Conservation (phyloP, 2,888 invertebrate genomes). For the Hirtodrosophila cameraria region DNA sequence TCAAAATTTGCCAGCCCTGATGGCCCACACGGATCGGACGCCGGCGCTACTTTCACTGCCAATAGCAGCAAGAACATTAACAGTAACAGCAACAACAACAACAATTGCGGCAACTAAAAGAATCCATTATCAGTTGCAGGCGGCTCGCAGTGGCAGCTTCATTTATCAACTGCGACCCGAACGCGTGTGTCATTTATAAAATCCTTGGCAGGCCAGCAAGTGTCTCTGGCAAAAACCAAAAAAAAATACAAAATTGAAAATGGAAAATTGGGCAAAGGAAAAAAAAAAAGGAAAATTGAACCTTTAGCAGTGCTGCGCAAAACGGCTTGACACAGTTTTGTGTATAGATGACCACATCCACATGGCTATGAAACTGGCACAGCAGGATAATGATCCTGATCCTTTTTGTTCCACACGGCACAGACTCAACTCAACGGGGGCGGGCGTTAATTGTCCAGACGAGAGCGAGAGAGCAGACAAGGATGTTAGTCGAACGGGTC, state of each 20-base stretch:
- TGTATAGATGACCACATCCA: constrained; percentile 55
- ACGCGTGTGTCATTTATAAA: constrained; percentile 70
- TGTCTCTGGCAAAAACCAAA: constrained; percentile 34
- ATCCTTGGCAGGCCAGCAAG: constrained; percentile 44
- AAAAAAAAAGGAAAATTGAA: constrained; percentile 2
- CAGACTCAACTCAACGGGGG: constrained; percentile 65
- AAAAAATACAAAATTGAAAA: neutral
- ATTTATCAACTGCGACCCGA: constrained; percentile 62
- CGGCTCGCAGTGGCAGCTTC: constrained; percentile 52
- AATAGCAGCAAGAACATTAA: constrained; percentile 14
- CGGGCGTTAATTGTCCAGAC: constrained; percentile 56
- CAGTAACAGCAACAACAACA: constrained; percentile 1
- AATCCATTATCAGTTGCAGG: constrained; percentile 61
- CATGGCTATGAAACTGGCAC: constrained; percentile 33
- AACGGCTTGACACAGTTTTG: constrained; percentile 56
- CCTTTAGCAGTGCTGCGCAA: constrained; percentile 45
- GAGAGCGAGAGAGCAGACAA: constrained; percentile 5
- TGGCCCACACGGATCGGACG: constrained; percentile 53
- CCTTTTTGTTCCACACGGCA: constrained; percentile 49
- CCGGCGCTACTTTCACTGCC: constrained; percentile 74
- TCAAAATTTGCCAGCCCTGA: constrained; percentile 49
- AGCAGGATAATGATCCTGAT: constrained; percentile 62
- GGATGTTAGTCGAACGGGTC: constrained; percentile 11
- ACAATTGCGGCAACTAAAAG: constrained; percentile 25
- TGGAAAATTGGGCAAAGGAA: constrained; percentile 5